Percentiles rank a stretch among this genome's conserved stretches.
These are phyloP conservation scores for Herpailurus yagouaroundi DNA, from an alignment of 2,113 vertebrate species.

Conservation along the genomic window DNA sequence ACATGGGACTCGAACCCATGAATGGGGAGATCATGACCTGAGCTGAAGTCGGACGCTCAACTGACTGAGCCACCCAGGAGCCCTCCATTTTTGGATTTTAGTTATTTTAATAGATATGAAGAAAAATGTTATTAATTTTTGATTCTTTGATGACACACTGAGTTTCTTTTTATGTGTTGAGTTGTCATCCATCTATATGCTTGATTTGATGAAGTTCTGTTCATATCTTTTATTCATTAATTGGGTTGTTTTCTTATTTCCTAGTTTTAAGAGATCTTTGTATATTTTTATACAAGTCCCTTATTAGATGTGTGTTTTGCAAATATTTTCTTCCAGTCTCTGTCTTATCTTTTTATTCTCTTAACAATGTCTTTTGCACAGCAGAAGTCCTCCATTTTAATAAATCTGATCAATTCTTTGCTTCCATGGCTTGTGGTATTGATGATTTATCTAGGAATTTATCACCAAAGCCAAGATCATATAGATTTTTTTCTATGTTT, in stretches of 20 bases:
- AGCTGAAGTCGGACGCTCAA: no score
- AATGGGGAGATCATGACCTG: no score
- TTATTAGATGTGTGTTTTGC: no score
- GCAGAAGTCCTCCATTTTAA: neutral
- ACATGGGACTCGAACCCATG: no score
- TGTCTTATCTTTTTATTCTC: neutral
- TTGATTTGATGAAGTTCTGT: neutral
- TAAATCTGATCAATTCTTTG: neutral
- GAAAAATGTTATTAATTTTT: neutral
- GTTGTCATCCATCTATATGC: neutral
- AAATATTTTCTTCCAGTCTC: neutral
- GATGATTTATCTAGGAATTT: neutral
- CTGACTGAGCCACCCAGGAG: no score
- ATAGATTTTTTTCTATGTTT: no score
- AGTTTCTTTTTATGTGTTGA: neutral
- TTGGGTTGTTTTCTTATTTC: neutral
- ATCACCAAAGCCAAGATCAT: no score
- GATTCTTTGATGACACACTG: neutral
- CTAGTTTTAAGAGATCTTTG: neutral
- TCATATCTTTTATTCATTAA: neutral
- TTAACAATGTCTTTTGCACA: neutral
- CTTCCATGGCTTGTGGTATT: neutral
- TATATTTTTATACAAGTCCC: no score
- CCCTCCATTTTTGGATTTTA: neutral
- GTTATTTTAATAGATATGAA: neutral